Conservation (phyloP, 2,888 invertebrate species). For the Chrysotoxum bicinctum region DNA sequence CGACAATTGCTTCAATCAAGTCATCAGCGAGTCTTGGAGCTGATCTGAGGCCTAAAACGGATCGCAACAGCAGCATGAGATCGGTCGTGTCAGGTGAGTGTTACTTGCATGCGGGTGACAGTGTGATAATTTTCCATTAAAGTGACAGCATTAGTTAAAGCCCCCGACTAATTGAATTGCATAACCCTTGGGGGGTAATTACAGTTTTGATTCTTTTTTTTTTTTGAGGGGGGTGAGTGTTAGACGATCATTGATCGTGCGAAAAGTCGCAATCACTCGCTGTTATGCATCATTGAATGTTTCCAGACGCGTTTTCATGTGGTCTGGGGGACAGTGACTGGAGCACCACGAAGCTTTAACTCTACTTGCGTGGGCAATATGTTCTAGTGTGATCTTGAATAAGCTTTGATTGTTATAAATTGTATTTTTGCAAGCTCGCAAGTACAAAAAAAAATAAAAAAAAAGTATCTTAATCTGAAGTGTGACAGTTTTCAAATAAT, state of each 20-base stretch:
- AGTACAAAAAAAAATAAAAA: not conserved
- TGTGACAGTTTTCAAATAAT: not conserved
- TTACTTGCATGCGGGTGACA: conserved; percentile 2
- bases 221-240: not conserved
- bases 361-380: conserved; percentile 42
- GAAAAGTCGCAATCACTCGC: conserved; percentile 14
- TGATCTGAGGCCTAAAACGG: conserved; percentile 76
- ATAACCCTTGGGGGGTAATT: conserved; percentile 50
- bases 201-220: not conserved
- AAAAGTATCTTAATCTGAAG: conserved; percentile 2
- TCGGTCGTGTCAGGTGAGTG: conserved; percentile 80
- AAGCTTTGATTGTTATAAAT: conserved; percentile 53
- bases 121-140: conserved; percentile 60
- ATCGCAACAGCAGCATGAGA: conserved; percentile 79
- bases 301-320: conserved; percentile 32
- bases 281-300: conserved; percentile 24
- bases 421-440: conserved; percentile 7
- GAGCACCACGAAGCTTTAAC: conserved; percentile 3
- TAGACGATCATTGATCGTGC: conserved; percentile 46
- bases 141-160: conserved; percentile 41
- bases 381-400: conserved; percentile 50
- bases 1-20: conserved; percentile 75
- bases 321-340: conserved; percentile 29
- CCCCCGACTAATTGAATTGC: conserved; percentile 63
- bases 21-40: conserved; percentile 74